Base-by-base conservation (phyloP, 2,888 invertebrate species). In the Alcis repandata region DNA sequence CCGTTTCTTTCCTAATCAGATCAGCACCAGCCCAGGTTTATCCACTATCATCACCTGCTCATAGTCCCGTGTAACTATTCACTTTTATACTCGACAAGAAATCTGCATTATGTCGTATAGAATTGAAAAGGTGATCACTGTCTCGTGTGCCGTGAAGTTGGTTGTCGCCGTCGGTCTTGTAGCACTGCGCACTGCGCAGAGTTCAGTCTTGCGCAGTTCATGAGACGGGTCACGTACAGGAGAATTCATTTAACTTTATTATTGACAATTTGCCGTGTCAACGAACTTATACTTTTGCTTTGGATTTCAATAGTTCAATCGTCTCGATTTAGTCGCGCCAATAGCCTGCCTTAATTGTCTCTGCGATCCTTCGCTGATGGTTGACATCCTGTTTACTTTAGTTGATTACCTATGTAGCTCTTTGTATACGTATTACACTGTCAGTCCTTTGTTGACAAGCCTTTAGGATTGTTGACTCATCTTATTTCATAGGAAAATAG, bases 181-280 rank as follows among this genome's bases (percentile, higher is more conserved):
- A 86, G 91, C 90, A 91, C 79, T 92, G 92, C 63, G 51, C 36
- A 51, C 7, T 51, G 49, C 32, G 32, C 33, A 33, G 10, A 11
- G 11, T 19, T 56, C 19, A 9, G 45, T n/a, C 43, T 20, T 56
- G 56, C 92, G 87, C 92, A 86, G 86, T 85, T 87, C 86, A n/a
- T n/a, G n/a, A 75, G 80, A 83, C 75, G 69, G 69, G 63, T 64
- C 71, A 68, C 75, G 61, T 71, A 77, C 74, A 63, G 67, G 72
- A 73, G 71, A 76, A 76, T 79, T 85, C 83, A 83, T 85, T 86
- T 84, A 84, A 85, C 70, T 87, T 84, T 87, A 71, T 79, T 91
- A 90, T 90, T 87, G 90, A 88, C 86, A 86, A 88, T 85, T 85
- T 71, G 57, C 46, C 70, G 66, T 74, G 91, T 89, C 90, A 89